phyloP scores from a whole-genome alignment of 2,113 vertebrate species.

The Morone chrysops region DNA sequence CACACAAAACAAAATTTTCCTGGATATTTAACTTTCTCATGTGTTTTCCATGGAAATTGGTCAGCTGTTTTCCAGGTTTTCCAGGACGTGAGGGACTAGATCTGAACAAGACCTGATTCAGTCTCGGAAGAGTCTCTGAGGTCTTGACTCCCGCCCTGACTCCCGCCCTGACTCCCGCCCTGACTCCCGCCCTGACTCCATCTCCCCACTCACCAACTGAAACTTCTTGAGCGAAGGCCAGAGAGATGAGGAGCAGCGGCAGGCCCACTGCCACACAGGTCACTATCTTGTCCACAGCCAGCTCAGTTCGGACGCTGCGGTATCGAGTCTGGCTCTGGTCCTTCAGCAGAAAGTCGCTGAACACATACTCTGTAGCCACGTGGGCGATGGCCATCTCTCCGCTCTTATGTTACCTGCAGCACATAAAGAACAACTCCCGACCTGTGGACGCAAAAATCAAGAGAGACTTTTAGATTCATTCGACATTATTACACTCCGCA shows the following conservation, averaged over 20 bases:
- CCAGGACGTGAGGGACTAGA: background rate
- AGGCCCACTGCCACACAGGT: conserved; percentile 91
- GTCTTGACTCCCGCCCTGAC: background rate
- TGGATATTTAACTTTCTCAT: too few species aligned
- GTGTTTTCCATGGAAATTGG: too few species aligned
- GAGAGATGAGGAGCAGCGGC: conserved; percentile 92
- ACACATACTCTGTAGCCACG: conserved; percentile 93
- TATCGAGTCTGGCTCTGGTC: conserved; percentile 87
- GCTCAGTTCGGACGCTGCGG: conserved; percentile 89
- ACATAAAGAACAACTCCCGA: background rate
- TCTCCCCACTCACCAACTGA: conserved; percentile 86
- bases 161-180: too few species aligned
- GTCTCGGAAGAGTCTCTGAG: background rate
- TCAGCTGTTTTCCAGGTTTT: too few species aligned
- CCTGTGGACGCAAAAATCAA: background rate
- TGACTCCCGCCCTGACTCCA: background rate
- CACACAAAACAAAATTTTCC: too few species aligned
- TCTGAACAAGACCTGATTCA: background rate
- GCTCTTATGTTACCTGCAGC: conserved; percentile 3
- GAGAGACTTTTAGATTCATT: background rate
- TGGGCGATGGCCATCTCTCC: conserved; percentile 92
- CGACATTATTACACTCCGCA: background rate
- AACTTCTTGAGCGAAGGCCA: conserved; percentile 94
- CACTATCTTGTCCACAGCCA: conserved; percentile 92
- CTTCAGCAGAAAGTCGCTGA: conserved; percentile 93